phyloP scores from a whole-genome alignment of 2,113 vertebrate genomes.

The Perca schrenkii region DNA sequence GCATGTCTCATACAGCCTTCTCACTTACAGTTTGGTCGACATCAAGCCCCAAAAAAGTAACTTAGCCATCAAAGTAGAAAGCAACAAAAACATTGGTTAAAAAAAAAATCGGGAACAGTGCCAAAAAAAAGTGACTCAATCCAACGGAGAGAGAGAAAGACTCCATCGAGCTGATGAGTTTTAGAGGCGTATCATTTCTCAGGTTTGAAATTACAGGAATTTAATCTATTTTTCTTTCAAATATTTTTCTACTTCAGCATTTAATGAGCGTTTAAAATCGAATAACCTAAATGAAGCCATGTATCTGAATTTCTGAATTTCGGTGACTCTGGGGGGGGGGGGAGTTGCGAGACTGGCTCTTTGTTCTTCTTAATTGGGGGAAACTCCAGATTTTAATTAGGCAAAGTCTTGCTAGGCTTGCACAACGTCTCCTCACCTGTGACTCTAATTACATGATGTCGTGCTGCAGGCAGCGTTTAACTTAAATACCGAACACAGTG shows the following conservation, averaged over 20 bases:
- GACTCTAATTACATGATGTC: constrained; percentile 53
- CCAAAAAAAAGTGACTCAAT: not conserved
- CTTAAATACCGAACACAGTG: constrained; percentile 45
- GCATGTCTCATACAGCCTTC: too few species aligned
- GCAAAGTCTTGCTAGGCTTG: constrained; percentile 46
- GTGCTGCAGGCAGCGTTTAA: constrained; percentile 46
- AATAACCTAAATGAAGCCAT: constrained; percentile 54
- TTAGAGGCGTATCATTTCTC: not conserved
- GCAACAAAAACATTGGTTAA: too few species aligned
- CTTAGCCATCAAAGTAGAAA: too few species aligned
- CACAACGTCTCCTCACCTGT: constrained; percentile 42
- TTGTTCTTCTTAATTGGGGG: constrained; percentile 44
- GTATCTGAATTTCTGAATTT: constrained; percentile 18
- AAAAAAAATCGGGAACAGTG: too few species aligned
- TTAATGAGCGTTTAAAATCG: constrained; percentile 19
- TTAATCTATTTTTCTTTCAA: constrained; percentile 22
- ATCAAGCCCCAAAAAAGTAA: too few species aligned
- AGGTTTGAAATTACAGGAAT: not conserved
- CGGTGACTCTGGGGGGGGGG: constrained; percentile 12
- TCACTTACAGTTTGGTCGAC: too few species aligned
- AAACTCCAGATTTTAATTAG: constrained; percentile 59
- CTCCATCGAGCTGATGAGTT: not conserved
- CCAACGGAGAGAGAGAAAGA: not conserved
- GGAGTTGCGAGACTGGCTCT: constrained; percentile 36
- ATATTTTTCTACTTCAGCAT: constrained; percentile 35